Conservation (phyloP, 2,113 vertebrate species). For the Polypterus senegalus region DNA sequence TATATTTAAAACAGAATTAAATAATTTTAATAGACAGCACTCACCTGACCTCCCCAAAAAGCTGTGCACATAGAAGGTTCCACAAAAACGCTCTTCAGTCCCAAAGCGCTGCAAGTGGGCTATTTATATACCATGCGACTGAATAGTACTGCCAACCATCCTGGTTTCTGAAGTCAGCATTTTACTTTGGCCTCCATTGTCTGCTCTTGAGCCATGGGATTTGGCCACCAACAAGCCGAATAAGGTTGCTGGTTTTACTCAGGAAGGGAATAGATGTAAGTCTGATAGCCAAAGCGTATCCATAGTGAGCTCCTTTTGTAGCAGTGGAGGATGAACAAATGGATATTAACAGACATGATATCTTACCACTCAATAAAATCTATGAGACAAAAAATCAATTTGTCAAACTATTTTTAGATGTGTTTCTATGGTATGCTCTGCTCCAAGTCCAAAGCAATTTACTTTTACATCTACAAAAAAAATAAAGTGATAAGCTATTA, state of each 20-base stretch:
- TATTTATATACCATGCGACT: constrained; percentile 52
- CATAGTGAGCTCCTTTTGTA: too few species aligned
- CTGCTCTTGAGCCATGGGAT: constrained; percentile 46
- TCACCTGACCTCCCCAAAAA: constrained; percentile 54
- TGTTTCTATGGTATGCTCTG: too few species aligned
- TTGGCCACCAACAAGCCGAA: constrained; percentile 26
- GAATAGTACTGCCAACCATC: constrained; percentile 28
- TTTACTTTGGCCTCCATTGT: constrained; percentile 51
- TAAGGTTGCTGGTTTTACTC: neutral
- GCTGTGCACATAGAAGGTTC: constrained; percentile 35
- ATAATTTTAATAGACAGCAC: constrained; percentile 27
- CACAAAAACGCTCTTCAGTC: constrained; percentile 42
- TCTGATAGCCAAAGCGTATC: too few species aligned
- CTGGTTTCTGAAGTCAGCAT: constrained; percentile 52
- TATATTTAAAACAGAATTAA: constrained; percentile 10
- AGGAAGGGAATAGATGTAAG: neutral
- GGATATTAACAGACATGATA: too few species aligned
- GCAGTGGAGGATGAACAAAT: too few species aligned
- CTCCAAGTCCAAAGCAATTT: too few species aligned
- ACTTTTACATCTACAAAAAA: too few species aligned
- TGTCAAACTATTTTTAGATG: too few species aligned
- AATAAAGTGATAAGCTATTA: too few species aligned
- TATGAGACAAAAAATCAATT: too few species aligned
- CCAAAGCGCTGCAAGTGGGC: constrained; percentile 19
- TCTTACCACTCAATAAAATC: too few species aligned